Evolutionary conservation across 2,888 invertebrate species (phyloP), one percentile per base, ranked within the genome.

Genomic region (Cheilosia urbana): DNA sequence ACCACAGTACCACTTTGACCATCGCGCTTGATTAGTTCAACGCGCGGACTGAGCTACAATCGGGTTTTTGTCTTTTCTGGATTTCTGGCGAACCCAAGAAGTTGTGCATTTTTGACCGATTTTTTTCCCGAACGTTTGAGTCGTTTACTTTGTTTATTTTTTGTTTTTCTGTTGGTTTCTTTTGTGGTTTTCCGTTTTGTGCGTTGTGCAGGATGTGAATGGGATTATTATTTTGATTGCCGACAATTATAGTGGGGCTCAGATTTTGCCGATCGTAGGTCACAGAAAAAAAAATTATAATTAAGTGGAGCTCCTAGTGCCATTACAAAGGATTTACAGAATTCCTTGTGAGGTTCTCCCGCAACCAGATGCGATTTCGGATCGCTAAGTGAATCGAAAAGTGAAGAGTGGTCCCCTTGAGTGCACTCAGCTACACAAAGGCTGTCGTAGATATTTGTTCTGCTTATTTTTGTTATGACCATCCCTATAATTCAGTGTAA

Each of bases 1-100:
- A 87, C 89, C 88, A 83, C 89, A 91, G 91, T 91, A 90, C 88
- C 90, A 89, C 77, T 90, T 90, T 88, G 90, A 89, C 90, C 90
- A 89, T 88, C 89, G 83, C 87, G 88, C 90, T 88, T 89, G 90
- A 89, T 87, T 89, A 89, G 87, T 88, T 88, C 87, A 87, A 34
- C 85, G 87, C 87, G 88, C 88, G 89, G 87, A 88, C 71, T 66
- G 81, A 76, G 60, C 82, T 73, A n/a, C n/a, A 77, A 57, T 40
- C 68, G 66, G 58, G 58, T 66, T 73, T 27, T 34, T 47, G 21
- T 57, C 15, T 37, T 47, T 21, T 40, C 17, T 34, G 42, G 37
- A 27, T 17, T 45, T 37, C 19, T 45, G 11, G 3, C 19, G 15
- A 27, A 30, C 34, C 21, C 2, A 17, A 47, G 71, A 49, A 21